Evolutionary conservation across 2,113 vertebrate species (phyloP).

Genomic region (Salvelinus namaycush): DNA sequence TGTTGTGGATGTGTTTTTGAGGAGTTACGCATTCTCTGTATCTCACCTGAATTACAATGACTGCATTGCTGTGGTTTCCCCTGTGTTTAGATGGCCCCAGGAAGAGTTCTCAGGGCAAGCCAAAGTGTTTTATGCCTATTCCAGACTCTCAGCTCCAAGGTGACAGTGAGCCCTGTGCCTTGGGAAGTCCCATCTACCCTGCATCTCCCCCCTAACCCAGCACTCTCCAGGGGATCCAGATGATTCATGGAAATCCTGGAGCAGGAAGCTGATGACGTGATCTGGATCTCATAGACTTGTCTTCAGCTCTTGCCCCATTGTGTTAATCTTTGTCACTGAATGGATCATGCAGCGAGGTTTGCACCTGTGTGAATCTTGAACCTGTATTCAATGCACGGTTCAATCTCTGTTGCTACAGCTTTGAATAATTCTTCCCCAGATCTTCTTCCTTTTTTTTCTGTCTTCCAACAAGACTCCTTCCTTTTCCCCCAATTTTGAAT

Average conservation of each 20-base stretch:
- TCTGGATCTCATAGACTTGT: neutral
- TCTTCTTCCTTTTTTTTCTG: no score
- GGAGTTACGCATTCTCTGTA: neutral
- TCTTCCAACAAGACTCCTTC: neutral
- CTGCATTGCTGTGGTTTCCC: neutral
- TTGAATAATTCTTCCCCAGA: no score
- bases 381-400: no score
- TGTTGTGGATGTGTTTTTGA: neutral
- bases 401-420: no score
- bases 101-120: neutral
- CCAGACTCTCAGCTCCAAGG: constrained; percentile 39
- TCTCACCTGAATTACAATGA: neutral
- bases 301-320: neutral
- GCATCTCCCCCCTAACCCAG: constrained; percentile 11
- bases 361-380: no score
- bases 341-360: neutral
- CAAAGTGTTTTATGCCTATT: neutral
- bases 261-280: constrained; percentile 44
- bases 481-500: neutral
- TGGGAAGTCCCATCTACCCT: constrained; percentile 63
- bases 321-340: neutral
- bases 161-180: constrained; percentile 38
- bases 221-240: constrained; percentile 29
- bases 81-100: constrained; percentile 3
- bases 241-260: constrained; percentile 52